Evolutionary conservation across 2,888 invertebrate genomes (phyloP), one percentile per base, ranked within the genome.

Genomic region (Erpobdella octoculata): DNA sequence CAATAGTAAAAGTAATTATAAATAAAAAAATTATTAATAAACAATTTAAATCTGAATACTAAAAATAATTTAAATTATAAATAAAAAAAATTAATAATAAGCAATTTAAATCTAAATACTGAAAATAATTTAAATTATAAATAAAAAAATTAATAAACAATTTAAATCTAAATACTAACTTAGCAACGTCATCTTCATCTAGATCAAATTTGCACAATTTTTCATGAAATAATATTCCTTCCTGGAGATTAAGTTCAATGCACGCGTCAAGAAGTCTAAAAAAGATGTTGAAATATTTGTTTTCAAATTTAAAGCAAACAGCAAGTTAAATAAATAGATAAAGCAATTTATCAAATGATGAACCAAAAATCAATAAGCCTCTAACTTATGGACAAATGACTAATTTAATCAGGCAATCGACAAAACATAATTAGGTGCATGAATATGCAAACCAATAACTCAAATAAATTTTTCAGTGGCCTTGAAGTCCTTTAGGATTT

Each of bases 241-340:
- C 74, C 59, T 76, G 77, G 36, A 82, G 74, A 71, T 80, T 80
- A 69, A 82, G 74, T 73, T 81, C 80, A 21, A 79, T 75, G 72
- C 82, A 82, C 0, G 82, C 78, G 71, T 82, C 81, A 71, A 79
- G 64, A 9, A 80, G 77, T 48, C 80, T 81, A 21, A n/a, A 41
- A 41, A 18, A 41, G 9, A 12, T 41, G 41, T 41, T 41, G 41
- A 41, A 41, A 41, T 41, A 12, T 12, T 12, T 41, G 9, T 18
- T 9, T 9, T 41, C 18, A 41, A 41, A 41, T 41, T 12, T 41
- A 41, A n/a, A n/a, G n/a, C n/a, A n/a, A n/a, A n/a, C n/a, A n/a
- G n/a, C n/a, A n/a, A n/a, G n/a, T n/a, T n/a, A n/a, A n/a, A 41
- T 41, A 12, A 41, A 41, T 41, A 12, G n/a, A 41, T 41, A 12